phyloP scores from a whole-genome alignment of 1,140 invertebrate genomes.

The Ctenoplectra terminalis region DNA sequence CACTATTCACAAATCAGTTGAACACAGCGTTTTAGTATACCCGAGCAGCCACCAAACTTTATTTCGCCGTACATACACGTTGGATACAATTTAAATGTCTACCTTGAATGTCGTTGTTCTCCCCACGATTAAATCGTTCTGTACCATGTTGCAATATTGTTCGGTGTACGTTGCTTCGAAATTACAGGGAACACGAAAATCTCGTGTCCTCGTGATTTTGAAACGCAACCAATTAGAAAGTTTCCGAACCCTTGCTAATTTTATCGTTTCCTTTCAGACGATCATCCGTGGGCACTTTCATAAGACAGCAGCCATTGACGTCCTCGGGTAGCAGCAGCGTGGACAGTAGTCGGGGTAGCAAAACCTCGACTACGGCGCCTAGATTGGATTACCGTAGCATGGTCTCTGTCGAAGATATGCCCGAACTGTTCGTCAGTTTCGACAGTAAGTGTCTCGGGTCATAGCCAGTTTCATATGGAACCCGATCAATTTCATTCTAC shows the following conservation, averaged over 20 bases:
- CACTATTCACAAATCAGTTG: conserved; percentile 32
- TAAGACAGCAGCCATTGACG: conserved; percentile 84
- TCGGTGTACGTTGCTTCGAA: conserved; percentile 35
- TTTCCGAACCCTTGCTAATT: background rate
- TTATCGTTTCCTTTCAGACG: conserved; percentile 84
- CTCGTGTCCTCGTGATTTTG: conserved; percentile 20
- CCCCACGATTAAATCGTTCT: conserved; percentile 35
- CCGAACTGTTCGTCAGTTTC: conserved; percentile 95
- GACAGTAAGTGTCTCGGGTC: conserved; percentile 90
- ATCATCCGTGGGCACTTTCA: conserved; percentile 91
- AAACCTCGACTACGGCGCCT: conserved; percentile 85
- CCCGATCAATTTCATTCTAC: conserved; percentile 35
- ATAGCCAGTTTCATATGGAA: background rate
- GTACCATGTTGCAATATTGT: conserved; percentile 5
- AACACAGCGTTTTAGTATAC: conserved; percentile 48
- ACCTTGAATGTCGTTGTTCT: conserved; percentile 47
- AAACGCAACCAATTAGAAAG: background rate
- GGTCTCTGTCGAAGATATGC: conserved; percentile 97
- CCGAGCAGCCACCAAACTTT: conserved; percentile 47
- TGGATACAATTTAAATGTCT: conserved; percentile 32
- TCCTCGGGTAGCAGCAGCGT: conserved; percentile 81
- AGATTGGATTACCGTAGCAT: conserved; percentile 94
- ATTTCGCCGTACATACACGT: conserved; percentile 42
- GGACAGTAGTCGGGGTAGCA: conserved; percentile 84
- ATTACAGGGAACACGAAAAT: conserved; percentile 28